phyloP scores from a whole-genome alignment of 2,797 vertebrate species.

The Crenuchus spilurus region DNA sequence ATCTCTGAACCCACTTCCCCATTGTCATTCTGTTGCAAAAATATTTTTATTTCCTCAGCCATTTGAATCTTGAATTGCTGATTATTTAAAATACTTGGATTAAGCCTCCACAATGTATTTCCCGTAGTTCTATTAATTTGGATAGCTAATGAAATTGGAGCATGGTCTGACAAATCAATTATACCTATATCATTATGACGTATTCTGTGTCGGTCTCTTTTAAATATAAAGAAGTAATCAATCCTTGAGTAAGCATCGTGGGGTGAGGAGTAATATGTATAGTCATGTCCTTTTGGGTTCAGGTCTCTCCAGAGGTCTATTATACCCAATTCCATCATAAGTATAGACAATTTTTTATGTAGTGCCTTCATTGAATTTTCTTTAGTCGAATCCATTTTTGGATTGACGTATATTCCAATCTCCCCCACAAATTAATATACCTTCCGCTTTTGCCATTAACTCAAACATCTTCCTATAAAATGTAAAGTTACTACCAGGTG shows the following conservation, averaged over 20 bases:
- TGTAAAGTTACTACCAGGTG: background rate
- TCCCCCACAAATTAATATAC: background rate
- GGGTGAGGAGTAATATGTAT: background rate
- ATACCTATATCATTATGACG: slow-evolving; percentile 7
- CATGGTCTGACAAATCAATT: slow-evolving; percentile 24
- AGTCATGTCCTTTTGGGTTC: background rate
- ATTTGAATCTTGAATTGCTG: background rate
- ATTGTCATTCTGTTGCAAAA: slow-evolving; percentile 1
- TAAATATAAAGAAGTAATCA: slow-evolving; percentile 3
- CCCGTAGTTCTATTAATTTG: background rate
- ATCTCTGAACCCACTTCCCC: background rate
- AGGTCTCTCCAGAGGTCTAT: slow-evolving; percentile 19
- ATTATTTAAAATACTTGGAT: slow-evolving; percentile 15
- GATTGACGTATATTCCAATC: slow-evolving; percentile 9
- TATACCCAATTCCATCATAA: slow-evolving; percentile 6
- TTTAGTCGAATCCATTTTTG: background rate
- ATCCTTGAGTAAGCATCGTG: slow-evolving; percentile 1
- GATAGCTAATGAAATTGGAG: slow-evolving; percentile 1
- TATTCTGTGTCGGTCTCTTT: background rate
- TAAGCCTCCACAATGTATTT: slow-evolving; percentile 13
- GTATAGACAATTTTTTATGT: background rate
- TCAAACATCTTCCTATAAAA: slow-evolving; percentile 28
- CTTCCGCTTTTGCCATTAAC: slow-evolving; percentile 5
- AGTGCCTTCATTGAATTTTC: background rate
- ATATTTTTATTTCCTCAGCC: background rate